Evolutionary conservation across 2,888 invertebrate species (phyloP).

Genomic region (Ophonus ardosiacus): DNA sequence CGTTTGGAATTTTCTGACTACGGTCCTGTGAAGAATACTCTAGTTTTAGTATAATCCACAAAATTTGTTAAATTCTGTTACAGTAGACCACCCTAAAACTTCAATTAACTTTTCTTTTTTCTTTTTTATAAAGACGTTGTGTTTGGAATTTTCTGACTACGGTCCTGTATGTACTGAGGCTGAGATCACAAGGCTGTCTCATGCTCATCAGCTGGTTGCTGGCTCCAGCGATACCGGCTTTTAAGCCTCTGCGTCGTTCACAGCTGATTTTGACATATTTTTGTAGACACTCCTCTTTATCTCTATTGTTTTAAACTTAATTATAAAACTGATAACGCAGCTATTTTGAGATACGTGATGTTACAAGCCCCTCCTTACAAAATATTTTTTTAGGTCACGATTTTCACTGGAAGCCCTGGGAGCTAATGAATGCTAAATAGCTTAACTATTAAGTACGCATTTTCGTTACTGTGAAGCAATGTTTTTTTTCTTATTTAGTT

Average conservation of each 20-base stretch:
- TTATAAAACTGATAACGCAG: slow-evolving; percentile 23
- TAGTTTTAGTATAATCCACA: too few species aligned
- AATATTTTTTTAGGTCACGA: slow-evolving; percentile 31
- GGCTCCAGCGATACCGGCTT: slow-evolving; percentile 37
- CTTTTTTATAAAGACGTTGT: too few species aligned
- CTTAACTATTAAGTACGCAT: slow-evolving; percentile 21
- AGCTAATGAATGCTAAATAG: slow-evolving; percentile 44
- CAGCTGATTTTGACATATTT: slow-evolving; percentile 62
- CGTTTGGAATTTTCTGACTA: too few species aligned
- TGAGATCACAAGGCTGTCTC: slow-evolving; percentile 26
- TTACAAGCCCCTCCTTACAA: slow-evolving; percentile 7
- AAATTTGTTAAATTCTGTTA: too few species aligned
- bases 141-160: not conserved
- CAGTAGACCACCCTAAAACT: too few species aligned
- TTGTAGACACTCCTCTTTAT: slow-evolving; percentile 54
- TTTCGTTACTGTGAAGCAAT: slow-evolving; percentile 29
- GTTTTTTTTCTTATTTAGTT: slow-evolving; percentile 21
- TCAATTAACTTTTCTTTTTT: too few species aligned
- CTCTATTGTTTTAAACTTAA: slow-evolving; percentile 55
- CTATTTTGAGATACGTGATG: slow-evolving; percentile 22
- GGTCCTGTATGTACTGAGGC: slow-evolving; percentile 19
- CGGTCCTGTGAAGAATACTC: too few species aligned
- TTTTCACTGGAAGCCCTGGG: slow-evolving; percentile 18
- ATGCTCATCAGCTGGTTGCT: slow-evolving; percentile 46
- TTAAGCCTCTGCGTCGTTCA: slow-evolving; percentile 22